Percentiles rank a stretch among this genome's conserved stretches.
Conservation (phyloP, 2,888 invertebrate species). For the Xestia c-nigrum region DNA sequence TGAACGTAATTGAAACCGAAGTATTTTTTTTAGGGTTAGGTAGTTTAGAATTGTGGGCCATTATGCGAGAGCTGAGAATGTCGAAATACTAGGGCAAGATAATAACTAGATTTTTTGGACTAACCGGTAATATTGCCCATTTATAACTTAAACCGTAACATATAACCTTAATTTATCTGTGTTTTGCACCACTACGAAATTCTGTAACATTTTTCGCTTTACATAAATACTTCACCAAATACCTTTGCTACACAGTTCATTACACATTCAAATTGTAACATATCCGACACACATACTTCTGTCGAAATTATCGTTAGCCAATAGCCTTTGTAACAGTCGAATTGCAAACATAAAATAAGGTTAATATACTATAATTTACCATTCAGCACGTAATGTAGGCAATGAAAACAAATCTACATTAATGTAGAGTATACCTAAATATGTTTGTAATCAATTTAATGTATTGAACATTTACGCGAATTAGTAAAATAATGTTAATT, state of each 20-base stretch:
- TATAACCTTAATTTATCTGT: background rate
- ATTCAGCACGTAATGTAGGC: slow-evolving; percentile 9
- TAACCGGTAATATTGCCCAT: background rate
- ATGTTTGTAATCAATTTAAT: slow-evolving; percentile 25
- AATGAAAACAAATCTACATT: slow-evolving; percentile 50
- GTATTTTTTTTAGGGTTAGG: background rate
- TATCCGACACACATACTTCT: slow-evolving; percentile 22
- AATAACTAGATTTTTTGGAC: background rate
- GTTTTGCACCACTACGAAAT: background rate
- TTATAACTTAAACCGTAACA: background rate
- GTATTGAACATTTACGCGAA: background rate
- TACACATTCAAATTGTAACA: slow-evolving; percentile 37
- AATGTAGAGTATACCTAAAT: slow-evolving; percentile 24
- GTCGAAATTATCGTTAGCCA: slow-evolving; percentile 10
- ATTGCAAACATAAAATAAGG: slow-evolving; percentile 35
- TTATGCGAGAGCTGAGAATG: background rate
- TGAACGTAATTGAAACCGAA: background rate
- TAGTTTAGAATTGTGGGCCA: background rate
- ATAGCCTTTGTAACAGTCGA: slow-evolving; percentile 11
- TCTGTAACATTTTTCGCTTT: background rate
- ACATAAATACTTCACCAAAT: background rate
- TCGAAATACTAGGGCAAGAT: background rate
- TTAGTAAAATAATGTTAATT: background rate
- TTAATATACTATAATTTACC: slow-evolving; percentile 18
- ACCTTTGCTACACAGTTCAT: slow-evolving; percentile 5